Evolutionary conservation across 1,140 invertebrate genomes (phyloP).

Genomic region (Pachyrhynchus sulphureomaculatus): DNA sequence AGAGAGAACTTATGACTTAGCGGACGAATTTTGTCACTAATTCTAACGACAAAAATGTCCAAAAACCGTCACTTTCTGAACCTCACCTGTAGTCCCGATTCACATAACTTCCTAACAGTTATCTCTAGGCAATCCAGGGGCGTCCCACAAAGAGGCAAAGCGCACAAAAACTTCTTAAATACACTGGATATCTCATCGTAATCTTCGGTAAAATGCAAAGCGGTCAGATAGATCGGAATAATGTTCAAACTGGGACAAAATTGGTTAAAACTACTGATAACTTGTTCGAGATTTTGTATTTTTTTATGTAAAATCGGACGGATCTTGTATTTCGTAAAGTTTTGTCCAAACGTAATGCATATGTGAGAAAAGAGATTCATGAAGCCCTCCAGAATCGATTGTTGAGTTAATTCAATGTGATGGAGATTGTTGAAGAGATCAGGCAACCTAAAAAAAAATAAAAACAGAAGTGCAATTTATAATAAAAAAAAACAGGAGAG

Average conservation of each 20-base stretch:
- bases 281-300: slow-evolving; percentile 52
- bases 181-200: slow-evolving; percentile 54
- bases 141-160: slow-evolving; percentile 57
- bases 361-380: slow-evolving; percentile 53
- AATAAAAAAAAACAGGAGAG: too few relatives aligned
- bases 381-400: slow-evolving; percentile 48
- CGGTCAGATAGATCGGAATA: slow-evolving; percentile 60
- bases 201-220: slow-evolving; percentile 49
- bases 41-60: too few relatives aligned
- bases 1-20: too few relatives aligned
- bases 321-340: slow-evolving; percentile 52
- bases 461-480: neutral
- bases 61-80: too few relatives aligned
- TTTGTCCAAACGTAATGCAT: slow-evolving; percentile 57
- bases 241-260: slow-evolving; percentile 55
- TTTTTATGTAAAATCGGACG: slow-evolving; percentile 56
- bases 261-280: slow-evolving; percentile 48
- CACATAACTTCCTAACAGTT: slow-evolving; percentile 54
- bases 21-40: too few relatives aligned
- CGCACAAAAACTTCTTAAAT: slow-evolving; percentile 57
- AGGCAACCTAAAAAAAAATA: slow-evolving; percentile 47
- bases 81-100: slow-evolving; percentile 50
- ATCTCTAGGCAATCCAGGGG: slow-evolving; percentile 58
- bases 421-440: slow-evolving; percentile 51
- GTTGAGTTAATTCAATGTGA: slow-evolving; percentile 47